Conservation (phyloP, 2,113 vertebrate species). For the Montifringilla adamsi region DNA sequence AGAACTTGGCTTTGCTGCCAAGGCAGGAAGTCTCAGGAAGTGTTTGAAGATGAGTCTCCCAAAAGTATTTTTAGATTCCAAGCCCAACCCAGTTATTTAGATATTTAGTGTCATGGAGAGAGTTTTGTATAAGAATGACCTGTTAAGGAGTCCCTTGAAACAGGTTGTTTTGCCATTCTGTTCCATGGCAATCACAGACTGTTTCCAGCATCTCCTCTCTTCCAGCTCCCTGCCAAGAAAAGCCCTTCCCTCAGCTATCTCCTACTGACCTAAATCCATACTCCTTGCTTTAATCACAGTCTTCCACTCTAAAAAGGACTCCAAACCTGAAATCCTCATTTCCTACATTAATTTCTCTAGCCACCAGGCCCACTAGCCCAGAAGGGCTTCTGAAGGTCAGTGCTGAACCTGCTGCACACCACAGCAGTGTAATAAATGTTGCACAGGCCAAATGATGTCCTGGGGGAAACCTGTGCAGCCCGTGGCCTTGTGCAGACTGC, state of each 20-base stretch:
- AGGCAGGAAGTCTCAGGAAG: not conserved
- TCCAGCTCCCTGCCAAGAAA: not conserved
- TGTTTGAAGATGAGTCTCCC: not conserved
- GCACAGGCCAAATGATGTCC: slow-evolving; percentile 7
- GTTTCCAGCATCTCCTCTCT: not conserved
- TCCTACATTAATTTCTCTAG: not conserved
- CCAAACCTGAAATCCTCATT: not conserved
- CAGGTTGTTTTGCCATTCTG: not conserved
- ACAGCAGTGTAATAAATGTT: not conserved
- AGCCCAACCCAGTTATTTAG: not conserved
- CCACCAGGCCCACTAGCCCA: not conserved
- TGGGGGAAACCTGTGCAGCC: not conserved
- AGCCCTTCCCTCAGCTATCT: not conserved
- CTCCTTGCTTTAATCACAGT: not conserved
- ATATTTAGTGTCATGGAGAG: not conserved
- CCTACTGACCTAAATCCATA: not conserved
- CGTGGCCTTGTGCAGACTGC: not conserved
- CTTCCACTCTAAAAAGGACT: not conserved
- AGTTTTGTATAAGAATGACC: not conserved
- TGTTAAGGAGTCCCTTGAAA: not conserved
- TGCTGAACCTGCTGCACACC: not conserved
- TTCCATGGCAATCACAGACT: not conserved
- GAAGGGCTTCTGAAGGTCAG: not conserved
- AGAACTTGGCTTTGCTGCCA: not conserved
- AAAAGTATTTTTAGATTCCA: not conserved